phyloP scores from a whole-genome alignment of 2,113 vertebrate species.

The Conger conger region DNA sequence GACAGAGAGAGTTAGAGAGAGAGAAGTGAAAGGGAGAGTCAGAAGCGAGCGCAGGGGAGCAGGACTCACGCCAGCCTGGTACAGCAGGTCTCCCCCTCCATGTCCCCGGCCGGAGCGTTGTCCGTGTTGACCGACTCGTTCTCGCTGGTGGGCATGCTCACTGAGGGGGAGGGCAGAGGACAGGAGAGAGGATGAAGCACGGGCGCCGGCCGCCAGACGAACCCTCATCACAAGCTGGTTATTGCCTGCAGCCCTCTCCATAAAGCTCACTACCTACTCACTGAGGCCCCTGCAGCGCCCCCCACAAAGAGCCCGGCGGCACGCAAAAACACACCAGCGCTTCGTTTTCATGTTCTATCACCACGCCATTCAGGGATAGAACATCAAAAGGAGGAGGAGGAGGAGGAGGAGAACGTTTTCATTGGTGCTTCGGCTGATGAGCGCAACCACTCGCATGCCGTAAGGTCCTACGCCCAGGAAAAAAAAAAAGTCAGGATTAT shows the following conservation, averaged over 20 bases:
- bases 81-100: constrained; percentile 93
- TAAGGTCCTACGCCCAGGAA: not conserved
- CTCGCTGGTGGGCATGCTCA: constrained; percentile 98
- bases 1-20: too few relatives aligned
- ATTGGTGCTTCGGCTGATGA: not conserved
- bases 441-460: not conserved
- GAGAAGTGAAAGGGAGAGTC: not conserved
- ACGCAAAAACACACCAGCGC: not conserved
- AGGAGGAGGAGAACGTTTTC: not conserved
- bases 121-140: constrained; percentile 98
- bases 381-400: not conserved
- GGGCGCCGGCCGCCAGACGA: constrained; percentile 27
- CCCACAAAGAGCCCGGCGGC: not conserved
- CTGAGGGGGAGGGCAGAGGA: constrained; percentile 66
- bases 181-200: constrained; percentile 32
- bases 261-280: not conserved
- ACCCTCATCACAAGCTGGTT: constrained; percentile 41
- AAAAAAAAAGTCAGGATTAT: not conserved
- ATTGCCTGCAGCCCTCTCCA: constrained; percentile 23
- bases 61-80: constrained; percentile 91
- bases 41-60: not conserved
- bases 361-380: not conserved
- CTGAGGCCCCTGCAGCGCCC: not conserved
- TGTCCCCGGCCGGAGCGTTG: constrained; percentile 88
- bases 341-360: not conserved